phyloP scores from a whole-genome alignment of 2,113 vertebrate genomes.

The Spheniscus mendiculus region DNA sequence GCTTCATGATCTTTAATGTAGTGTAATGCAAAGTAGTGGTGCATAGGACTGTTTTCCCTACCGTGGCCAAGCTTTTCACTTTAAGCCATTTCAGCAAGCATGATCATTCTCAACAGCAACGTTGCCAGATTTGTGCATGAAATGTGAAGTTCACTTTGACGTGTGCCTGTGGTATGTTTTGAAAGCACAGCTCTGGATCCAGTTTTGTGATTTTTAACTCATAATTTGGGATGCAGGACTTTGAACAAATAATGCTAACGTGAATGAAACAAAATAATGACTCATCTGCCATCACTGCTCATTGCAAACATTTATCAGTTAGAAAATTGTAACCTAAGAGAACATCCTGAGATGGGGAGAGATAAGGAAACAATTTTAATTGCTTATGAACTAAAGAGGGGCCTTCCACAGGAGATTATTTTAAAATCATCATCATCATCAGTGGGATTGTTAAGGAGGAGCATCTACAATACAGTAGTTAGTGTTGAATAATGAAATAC shows the following conservation, averaged over 20 bases:
- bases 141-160: neutral
- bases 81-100: neutral
- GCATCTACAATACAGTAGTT: neutral
- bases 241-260: neutral
- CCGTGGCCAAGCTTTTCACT: neutral
- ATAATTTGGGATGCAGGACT: neutral
- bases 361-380: neutral
- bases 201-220: neutral
- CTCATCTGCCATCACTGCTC: neutral
- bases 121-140: neutral
- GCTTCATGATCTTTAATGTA: neutral
- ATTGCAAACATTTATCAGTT: neutral
- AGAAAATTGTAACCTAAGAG: neutral
- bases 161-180: neutral
- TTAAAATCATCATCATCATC: neutral
- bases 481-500: neutral
- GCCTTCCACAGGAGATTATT: neutral
- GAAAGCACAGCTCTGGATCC: neutral
- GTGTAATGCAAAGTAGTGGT: neutral
- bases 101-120: neutral
- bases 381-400: neutral
- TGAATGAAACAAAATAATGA: neutral
- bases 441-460: neutral
- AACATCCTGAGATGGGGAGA: neutral
- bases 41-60: neutral